These are phyloP conservation scores for Chorisops tibialis DNA, from an alignment of 2,888 invertebrate species.

Conservation along the genomic window DNA sequence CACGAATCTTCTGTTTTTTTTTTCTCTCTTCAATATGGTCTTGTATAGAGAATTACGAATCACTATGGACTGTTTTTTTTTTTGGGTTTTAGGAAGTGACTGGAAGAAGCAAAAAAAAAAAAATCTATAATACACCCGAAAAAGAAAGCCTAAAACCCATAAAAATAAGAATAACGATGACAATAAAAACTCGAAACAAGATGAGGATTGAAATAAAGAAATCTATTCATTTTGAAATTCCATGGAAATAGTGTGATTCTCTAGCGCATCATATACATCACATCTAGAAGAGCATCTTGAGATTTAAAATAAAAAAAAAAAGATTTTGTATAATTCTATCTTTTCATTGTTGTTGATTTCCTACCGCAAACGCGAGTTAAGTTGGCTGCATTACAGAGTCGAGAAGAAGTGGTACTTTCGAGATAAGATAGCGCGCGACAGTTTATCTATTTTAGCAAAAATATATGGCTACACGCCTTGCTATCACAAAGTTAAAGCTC, in stretches of 20 bases:
- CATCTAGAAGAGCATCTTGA: too few relatives aligned
- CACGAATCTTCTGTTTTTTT: conserved; percentile 14
- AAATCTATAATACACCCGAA: too few relatives aligned
- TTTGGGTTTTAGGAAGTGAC: too few relatives aligned
- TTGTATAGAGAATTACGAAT: too few relatives aligned
- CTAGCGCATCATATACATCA: too few relatives aligned
- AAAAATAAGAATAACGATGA: conserved; percentile 22
- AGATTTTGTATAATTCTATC: too few relatives aligned
- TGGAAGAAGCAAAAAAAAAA: too few relatives aligned
- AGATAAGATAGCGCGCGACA: background rate
- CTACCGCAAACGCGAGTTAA: background rate
- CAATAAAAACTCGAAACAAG: conserved; percentile 18
- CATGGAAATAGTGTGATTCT: conserved; percentile 1
- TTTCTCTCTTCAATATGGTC: background rate
- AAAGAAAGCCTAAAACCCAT: conserved; percentile 1
- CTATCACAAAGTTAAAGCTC: conserved; percentile 3
- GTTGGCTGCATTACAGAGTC: conserved; percentile 6
- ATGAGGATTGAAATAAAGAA: conserved; percentile 19
- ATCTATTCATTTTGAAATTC: background rate
- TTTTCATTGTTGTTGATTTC: too few relatives aligned
- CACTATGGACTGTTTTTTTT: too few relatives aligned
- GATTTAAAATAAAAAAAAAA: too few relatives aligned
- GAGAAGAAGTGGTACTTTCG: background rate
- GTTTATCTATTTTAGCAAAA: conserved; percentile 7
- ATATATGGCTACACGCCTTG: too few relatives aligned